Evolutionary conservation across 2,888 invertebrate species (phyloP).

Genomic region (Cremastobaeus sp.): DNA sequence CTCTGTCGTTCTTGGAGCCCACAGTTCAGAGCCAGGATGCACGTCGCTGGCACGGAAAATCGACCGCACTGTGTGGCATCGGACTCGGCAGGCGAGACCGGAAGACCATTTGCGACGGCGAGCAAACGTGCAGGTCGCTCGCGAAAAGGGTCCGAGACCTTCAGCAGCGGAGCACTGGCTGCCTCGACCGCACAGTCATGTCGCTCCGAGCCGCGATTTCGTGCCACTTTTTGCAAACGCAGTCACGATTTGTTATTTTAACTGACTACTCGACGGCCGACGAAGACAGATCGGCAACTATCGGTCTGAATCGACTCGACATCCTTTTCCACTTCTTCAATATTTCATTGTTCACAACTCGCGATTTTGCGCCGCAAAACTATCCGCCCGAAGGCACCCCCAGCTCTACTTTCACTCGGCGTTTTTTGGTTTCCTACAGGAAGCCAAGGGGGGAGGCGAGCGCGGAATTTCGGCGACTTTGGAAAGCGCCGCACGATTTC

Average conservation of each 20-base stretch:
- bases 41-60: conserved; percentile 17
- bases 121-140: conserved; percentile 23
- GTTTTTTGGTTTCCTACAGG: too few relatives aligned
- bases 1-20: conserved; percentile 13
- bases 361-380: too few relatives aligned
- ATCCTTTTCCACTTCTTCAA: conserved; percentile 49
- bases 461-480: background rate
- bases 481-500: background rate
- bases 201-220: conserved; percentile 33
- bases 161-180: background rate
- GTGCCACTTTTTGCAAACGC: conserved; percentile 43
- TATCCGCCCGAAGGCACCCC: too few relatives aligned
- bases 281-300: conserved; percentile 41
- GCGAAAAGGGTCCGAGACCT: conserved; percentile 9
- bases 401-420: too few relatives aligned
- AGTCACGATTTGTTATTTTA: conserved; percentile 33
- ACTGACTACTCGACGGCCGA: conserved; percentile 37
- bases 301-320: conserved; percentile 48
- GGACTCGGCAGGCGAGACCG: background rate
- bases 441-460: too few relatives aligned
- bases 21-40: conserved; percentile 17
- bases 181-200: background rate
- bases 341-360: conserved; percentile 1
- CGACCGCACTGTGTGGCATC: conserved; percentile 12
- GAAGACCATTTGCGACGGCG: background rate